Conservation (phyloP, 1,140 invertebrate species). For the Colletes gigas region DNA sequence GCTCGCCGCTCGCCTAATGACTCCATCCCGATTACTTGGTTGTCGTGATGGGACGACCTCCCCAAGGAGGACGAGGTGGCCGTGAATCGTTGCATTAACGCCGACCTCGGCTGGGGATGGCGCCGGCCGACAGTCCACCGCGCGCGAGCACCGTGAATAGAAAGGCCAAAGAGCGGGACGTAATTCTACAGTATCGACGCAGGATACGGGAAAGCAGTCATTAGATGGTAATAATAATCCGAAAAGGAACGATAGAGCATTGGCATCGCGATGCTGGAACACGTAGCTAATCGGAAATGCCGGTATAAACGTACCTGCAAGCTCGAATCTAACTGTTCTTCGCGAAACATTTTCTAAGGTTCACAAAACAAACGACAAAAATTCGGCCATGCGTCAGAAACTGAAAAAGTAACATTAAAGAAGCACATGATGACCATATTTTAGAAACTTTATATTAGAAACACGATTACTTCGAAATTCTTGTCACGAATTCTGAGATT, state of each 20-base stretch:
- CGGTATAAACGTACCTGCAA: slow-evolving; percentile 17
- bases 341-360: background rate
- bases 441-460: too few species aligned
- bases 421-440: too few species aligned
- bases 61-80: background rate
- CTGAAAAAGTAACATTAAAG: too few species aligned
- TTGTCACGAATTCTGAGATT: too few species aligned
- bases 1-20: slow-evolving; percentile 60
- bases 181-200: slow-evolving; percentile 33
- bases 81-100: slow-evolving; percentile 39
- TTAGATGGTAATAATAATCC: slow-evolving; percentile 29
- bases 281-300: slow-evolving; percentile 30
- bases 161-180: slow-evolving; percentile 24
- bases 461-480: too few species aligned
- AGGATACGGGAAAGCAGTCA: slow-evolving; percentile 11
- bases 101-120: background rate
- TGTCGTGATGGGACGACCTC: slow-evolving; percentile 28
- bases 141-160: background rate
- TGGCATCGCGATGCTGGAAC: background rate
- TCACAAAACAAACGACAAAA: too few species aligned
- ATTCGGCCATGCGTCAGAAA: too few species aligned
- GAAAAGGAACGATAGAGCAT: slow-evolving; percentile 8
- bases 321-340: slow-evolving; percentile 14
- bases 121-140: slow-evolving; percentile 2
- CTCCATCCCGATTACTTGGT: slow-evolving; percentile 67